Conservation (phyloP, 2,797 vertebrate species). For the Atherinosoma microstoma region DNA sequence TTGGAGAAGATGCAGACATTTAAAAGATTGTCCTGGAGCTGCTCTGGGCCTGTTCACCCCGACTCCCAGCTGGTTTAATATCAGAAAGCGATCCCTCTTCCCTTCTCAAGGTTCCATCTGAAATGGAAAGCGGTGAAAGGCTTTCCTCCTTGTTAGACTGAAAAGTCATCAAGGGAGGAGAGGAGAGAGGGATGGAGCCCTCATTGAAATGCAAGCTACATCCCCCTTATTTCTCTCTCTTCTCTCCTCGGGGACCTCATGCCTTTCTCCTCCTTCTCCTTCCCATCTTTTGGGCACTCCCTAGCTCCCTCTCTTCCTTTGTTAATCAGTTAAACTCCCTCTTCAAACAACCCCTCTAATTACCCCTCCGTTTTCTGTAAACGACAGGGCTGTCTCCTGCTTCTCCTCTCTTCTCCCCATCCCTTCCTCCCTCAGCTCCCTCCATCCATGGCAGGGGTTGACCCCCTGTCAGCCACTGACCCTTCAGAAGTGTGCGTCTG, state of each 20-base stretch:
- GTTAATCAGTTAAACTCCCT: constrained; percentile 90
- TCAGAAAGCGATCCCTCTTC: constrained; percentile 62
- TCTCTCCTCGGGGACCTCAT: constrained; percentile 67
- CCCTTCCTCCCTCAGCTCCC: constrained; percentile 46
- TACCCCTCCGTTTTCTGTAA: constrained; percentile 85
- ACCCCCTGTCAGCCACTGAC: constrained; percentile 83
- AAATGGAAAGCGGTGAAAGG: constrained; percentile 72
- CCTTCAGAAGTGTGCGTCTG: constrained; percentile 51
- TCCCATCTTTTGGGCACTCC: constrained; percentile 74
- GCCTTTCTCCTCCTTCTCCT: constrained; percentile 72
- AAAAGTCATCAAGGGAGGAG: constrained; percentile 83
- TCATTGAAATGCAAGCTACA: constrained; percentile 86
- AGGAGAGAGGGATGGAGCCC: constrained; percentile 76
- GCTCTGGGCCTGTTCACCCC: constrained; percentile 17
- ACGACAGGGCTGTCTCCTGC: constrained; percentile 75
- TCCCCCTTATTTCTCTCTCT: constrained; percentile 65
- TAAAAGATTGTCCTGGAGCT: constrained; percentile 7
- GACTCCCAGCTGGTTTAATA: constrained; percentile 60
- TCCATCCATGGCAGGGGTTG: constrained; percentile 75
- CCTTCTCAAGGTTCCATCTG: constrained; percentile 66
- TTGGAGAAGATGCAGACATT: constrained; percentile 38
- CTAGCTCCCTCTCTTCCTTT: constrained; percentile 79
- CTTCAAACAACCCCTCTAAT: constrained; percentile 89
- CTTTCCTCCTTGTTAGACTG: constrained; percentile 77
- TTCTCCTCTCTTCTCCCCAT: constrained; percentile 58